Base-by-base conservation (phyloP, 2,797 vertebrate genomes). In the Sebastolobus alascanus region DNA sequence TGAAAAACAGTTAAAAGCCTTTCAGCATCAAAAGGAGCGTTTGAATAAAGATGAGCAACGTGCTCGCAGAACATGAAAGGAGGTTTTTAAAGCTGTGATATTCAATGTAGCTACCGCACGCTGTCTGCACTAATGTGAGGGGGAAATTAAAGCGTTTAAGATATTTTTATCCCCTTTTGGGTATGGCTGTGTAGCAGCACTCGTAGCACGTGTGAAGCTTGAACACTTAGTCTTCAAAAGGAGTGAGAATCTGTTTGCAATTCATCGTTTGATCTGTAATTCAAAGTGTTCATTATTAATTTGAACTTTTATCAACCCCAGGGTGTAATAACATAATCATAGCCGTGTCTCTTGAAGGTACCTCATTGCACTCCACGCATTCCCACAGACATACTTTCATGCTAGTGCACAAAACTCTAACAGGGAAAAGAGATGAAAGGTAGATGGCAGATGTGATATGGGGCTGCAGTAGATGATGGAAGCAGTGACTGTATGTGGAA, bases 41-140 rank as follows among this genome's bases (percentile, higher is more conserved):
- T 84, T 85, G 80, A 94, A 90, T 86, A 90, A 73, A 90, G 80
- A 94, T 82, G 76, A 94, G 80, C 65, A 22, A n/a, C 4, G 18
- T 9, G 68, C 70, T 54, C 18, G n/a, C 11, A 50, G 60, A 35
- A 86, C 63, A 83, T 86, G 71, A 92, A 89, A 92, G 85, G 50
- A 69, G 73, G 29, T 20, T 75, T 83, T 76, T 69, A 56, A 82
- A 77, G 68, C 88, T 43, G 16, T 65, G 75, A 81, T 71, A 67
- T 81, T 72, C 60, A 14, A 46, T 58, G 58, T 27, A 67, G 68
- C 69, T 68, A 29, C 66, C 33, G 33, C 63, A 80, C 0, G 4
- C 66, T 8, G 75, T 25, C 82, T 82, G 77, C 4, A 9, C 22
- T 68, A 55, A 77, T 80, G 22, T 52, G 59, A 13, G 33, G 65